Evolutionary conservation across 1,140 invertebrate genomes (phyloP).

Genomic region (Brachionus sp.): DNA sequence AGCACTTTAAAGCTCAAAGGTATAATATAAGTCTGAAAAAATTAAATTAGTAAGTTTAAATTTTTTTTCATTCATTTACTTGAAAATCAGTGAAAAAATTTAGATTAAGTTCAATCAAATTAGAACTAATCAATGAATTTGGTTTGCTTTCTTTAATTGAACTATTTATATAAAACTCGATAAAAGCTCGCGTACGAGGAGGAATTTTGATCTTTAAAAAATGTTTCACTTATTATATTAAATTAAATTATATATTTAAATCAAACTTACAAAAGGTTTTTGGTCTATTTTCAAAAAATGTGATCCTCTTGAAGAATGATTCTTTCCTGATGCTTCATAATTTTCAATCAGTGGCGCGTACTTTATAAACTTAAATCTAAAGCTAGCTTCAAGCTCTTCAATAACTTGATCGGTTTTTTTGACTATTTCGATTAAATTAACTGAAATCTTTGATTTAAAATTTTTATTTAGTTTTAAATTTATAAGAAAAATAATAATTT

Average conservation of each 20-base stretch:
- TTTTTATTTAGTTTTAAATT: background rate
- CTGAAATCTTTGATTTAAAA: background rate
- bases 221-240: background rate
- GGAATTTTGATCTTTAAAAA: background rate
- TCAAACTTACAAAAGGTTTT: background rate
- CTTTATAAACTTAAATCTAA: background rate
- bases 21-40: background rate
- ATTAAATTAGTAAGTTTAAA: background rate
- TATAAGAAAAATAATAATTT: background rate
- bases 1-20: background rate
- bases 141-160: background rate
- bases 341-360: background rate
- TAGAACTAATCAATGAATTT: background rate
- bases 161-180: background rate
- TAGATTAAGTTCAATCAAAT: background rate
- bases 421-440: background rate
- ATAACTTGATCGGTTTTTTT: background rate
- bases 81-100: slow-evolving; percentile 7
- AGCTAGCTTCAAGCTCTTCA: background rate
- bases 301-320: background rate
- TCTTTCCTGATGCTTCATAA: background rate
- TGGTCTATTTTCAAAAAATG: background rate
- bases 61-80: background rate
- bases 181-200: background rate
- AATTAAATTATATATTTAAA: no score